These are phyloP conservation scores for Stigmatopora nigra DNA, from an alignment of 2,113 vertebrate species.

Conservation along the genomic window DNA sequence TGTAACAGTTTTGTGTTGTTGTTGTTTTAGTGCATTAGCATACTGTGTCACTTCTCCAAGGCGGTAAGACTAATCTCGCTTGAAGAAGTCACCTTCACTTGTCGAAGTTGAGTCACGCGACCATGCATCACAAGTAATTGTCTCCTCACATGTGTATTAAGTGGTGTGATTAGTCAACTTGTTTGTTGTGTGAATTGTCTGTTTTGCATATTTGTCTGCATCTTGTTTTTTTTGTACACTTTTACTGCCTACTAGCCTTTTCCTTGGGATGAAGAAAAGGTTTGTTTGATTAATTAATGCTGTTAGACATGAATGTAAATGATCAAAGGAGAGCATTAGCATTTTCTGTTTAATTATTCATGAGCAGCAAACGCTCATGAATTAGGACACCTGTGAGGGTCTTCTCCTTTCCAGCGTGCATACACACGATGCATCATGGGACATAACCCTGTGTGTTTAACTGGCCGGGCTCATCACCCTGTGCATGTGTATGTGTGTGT, in stretches of 20 bases:
- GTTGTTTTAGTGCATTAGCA: conserved; percentile 28
- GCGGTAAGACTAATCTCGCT: conserved; percentile 29
- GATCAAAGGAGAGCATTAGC: conserved; percentile 66
- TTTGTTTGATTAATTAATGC: conserved; percentile 73
- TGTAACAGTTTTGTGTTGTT: conserved; percentile 1
- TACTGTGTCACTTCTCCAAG: conserved; percentile 11
- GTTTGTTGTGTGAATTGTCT: conserved; percentile 36
- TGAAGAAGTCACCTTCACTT: conserved; percentile 35
- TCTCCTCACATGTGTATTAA: conserved; percentile 44
- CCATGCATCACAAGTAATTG: conserved; percentile 18
- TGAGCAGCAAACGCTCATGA: conserved; percentile 57
- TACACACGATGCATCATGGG: conserved; percentile 33
- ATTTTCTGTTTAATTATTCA: conserved; percentile 65
- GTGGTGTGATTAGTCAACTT: conserved; percentile 40
- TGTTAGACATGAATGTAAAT: conserved; percentile 65
- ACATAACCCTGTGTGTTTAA: conserved; percentile 56
- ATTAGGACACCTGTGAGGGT: conserved; percentile 64
- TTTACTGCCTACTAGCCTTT: conserved; percentile 18
- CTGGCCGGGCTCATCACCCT: conserved; percentile 44
- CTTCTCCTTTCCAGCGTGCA: conserved; percentile 39
- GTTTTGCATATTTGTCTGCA: conserved; percentile 22
- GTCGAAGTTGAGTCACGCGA: conserved; percentile 27
- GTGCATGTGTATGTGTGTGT: conserved; percentile 28
- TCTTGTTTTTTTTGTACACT: conserved; percentile 17
- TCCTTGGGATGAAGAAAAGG: conserved; percentile 62